Evolutionary conservation across 1,140 invertebrate species (phyloP), one percentile per base, ranked within the genome.

Genomic region (Danaus plexippus): DNA sequence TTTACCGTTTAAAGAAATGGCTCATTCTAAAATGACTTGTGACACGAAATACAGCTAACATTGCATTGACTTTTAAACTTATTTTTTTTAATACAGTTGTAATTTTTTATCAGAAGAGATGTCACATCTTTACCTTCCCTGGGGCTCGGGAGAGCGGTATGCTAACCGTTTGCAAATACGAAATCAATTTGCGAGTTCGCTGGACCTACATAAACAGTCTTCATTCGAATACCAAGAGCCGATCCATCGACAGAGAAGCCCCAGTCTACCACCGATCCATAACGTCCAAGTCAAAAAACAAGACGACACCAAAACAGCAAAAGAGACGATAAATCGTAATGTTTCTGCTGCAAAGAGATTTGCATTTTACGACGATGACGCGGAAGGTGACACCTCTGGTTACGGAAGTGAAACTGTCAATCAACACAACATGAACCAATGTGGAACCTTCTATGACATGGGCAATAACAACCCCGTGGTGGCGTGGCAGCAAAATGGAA

Each of bases 331-430:
- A 22, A 85, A 87, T 55, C 64, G 81, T 44, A 85, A 86, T 49
- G 71, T 80, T 54, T 73, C 79, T 0, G 80, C 75, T 61, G 76
- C 85, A 54, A 83, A 88, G 56, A 69, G 84, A 60, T 84, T 87
- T 44, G 67, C 84, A 5, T 86, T 86, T 64, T 86, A 87, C 48
- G 86, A 88, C 56, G 89, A 91, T 63, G 91, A 91, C 56, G 89
- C 89, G 15, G 92, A 90, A 71, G 90, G 90, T 1, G 90, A 93
- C 60, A 93, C 92, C 57, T 92, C 92, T 22, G 92, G 92, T 11
- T 93, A 93, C 69, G 92, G 90, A 11, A 93, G 92, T 67, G 92
- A 93, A 63, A 92, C 90, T 32, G 74, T 90, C 1, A 90, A 88
- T 54, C 82, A 88, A 71, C 77, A 77, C 41, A 67, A 63, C 50